These are phyloP conservation scores for Geophilus truncorum DNA, from an alignment of 2,888 invertebrate genomes.

Conservation along the genomic window DNA sequence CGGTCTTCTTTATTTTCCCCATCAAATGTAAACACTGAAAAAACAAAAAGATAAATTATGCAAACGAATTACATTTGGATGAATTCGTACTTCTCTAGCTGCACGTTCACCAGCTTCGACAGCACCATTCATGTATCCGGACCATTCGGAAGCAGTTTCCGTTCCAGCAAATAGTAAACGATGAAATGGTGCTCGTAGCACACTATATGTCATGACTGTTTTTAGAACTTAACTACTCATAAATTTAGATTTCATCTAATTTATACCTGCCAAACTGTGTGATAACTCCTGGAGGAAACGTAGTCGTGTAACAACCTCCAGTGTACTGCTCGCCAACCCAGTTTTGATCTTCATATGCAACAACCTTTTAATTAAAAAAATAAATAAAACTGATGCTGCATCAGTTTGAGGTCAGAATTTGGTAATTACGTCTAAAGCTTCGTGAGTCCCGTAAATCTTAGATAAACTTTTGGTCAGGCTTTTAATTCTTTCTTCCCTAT, in stretches of 20 bases:
- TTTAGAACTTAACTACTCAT: no score
- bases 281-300: slow-evolving; percentile 47
- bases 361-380: slow-evolving; percentile 40
- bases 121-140: slow-evolving; percentile 48
- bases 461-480: slow-evolving; percentile 42
- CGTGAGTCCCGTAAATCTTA: slow-evolving; percentile 42
- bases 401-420: not conserved
- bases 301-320: slow-evolving; percentile 50
- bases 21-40: slow-evolving; percentile 32
- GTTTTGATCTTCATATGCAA: slow-evolving; percentile 48
- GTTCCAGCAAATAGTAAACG: slow-evolving; percentile 47
- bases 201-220: slow-evolving; percentile 38
- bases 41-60: not conserved
- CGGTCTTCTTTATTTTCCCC: slow-evolving; percentile 32
- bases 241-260: not conserved
- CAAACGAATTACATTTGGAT: not conserved
- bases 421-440: slow-evolving; percentile 43
- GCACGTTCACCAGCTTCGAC: slow-evolving; percentile 45
- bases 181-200: slow-evolving; percentile 42
- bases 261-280: slow-evolving; percentile 44
- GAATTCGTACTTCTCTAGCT: slow-evolving; percentile 41
- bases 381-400: not conserved
- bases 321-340: slow-evolving; percentile 50
- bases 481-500: slow-evolving; percentile 42
- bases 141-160: slow-evolving; percentile 47